Evolutionary conservation across 1,140 invertebrate genomes (phyloP), one percentile per base, ranked within the genome.

Genomic region (Polyergus mexicanus): DNA sequence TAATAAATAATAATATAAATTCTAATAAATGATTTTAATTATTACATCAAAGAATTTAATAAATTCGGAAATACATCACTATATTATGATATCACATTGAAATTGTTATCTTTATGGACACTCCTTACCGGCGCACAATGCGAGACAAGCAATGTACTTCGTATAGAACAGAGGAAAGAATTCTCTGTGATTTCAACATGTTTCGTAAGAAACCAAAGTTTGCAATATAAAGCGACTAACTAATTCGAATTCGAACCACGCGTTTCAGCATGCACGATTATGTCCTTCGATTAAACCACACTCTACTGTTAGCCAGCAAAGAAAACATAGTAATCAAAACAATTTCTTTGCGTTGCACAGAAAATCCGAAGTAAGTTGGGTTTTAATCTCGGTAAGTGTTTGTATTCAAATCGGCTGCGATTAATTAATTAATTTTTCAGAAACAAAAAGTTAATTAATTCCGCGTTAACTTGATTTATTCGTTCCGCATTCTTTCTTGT

Each of bases 211-310:
- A 75, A 54, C 10, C 22, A 75, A 58, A 66, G 51, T 6, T n/a
- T 56, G 32, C 62, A 86, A 86, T 56, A 51, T 44, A 44, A 38
- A 58, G 6, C 54, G 76, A 81, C 74, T 83, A 74, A 51, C 84
- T 89, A 86, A 88, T 88, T 86, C 72, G 10, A 86, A 89, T 89
- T 89, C 88, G 60, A 88, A 86, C 86, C 84, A 88, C 84, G 84
- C 62, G 25, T 28, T 65, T 25, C 32, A 47, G 4, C 62, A 28
- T 74, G 78, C 60, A 58, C 77, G 54, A 69, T 76, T 56, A 85
- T 71, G 77, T 71, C 54, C n/a, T 28, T 44, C 41, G 75, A 86
- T 86, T 84, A 76, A 76, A 65, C 51, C 32, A 47, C 56, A 69
- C 51, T 28, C 25, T 41, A 22, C 35, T 41, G 38, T 51, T 25